phyloP scores from a whole-genome alignment of 2,797 vertebrate genomes.

The Parauchenoglanis ngamensis region DNA sequence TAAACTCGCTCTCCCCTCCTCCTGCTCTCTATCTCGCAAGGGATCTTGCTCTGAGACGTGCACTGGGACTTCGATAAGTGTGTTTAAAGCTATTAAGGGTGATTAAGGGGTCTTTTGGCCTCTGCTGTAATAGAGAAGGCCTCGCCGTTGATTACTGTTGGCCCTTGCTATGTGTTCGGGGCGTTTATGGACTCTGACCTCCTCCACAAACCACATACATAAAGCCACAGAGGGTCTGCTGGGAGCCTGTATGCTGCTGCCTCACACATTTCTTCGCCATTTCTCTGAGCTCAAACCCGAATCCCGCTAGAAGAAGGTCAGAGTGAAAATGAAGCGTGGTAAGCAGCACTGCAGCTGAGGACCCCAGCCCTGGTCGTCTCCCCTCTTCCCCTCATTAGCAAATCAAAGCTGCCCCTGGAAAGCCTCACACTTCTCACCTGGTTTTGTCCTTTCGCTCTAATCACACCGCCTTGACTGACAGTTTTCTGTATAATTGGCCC shows the following conservation, averaged over 20 bases:
- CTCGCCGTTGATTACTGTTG: slow-evolving; percentile 87
- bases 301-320: slow-evolving; percentile 90
- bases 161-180: slow-evolving; percentile 74
- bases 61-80: slow-evolving; percentile 80
- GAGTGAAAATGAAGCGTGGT: slow-evolving; percentile 92
- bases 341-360: slow-evolving; percentile 95
- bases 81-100: slow-evolving; percentile 95
- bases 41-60: slow-evolving; percentile 40
- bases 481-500: slow-evolving; percentile 99
- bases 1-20: slow-evolving; percentile 36
- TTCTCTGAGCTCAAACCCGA: slow-evolving; percentile 86
- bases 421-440: slow-evolving; percentile 99
- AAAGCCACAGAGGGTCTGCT: slow-evolving; percentile 14
- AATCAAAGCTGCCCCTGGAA: slow-evolving; percentile 98
- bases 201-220: slow-evolving; percentile 49
- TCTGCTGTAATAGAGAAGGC: slow-evolving; percentile 76
- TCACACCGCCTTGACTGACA: slow-evolving; percentile 92
- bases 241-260: slow-evolving; percentile 75
- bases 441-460: slow-evolving; percentile 92
- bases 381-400: slow-evolving; percentile 96
- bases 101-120: slow-evolving; percentile 91
- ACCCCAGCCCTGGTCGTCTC: slow-evolving; percentile 72
- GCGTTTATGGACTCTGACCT: slow-evolving; percentile 86
- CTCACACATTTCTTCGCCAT: slow-evolving; percentile 64
- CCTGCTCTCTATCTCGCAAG: slow-evolving; percentile 26